Base-by-base conservation (phyloP, 2,888 invertebrate species). In the Epinotia brunnichana region DNA sequence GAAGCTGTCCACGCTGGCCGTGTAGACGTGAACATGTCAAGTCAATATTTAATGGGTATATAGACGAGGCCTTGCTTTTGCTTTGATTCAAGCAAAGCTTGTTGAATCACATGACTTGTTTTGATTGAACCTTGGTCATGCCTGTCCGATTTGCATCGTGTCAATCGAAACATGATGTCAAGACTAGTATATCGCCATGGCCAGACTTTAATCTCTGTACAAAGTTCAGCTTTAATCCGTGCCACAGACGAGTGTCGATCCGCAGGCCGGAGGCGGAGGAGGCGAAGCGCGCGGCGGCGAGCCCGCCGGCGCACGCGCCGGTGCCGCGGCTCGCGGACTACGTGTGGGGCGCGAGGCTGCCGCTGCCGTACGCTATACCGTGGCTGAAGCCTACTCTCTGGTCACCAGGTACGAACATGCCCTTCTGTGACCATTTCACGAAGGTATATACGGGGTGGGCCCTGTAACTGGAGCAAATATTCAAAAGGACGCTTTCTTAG, bases 261-360 rank as follows among this genome's bases (percentile, higher is more conserved):
- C 92, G 91, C 89, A 93, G 92, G 85, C 91, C 92, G 0, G 91
- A 92, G 73, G 76, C 87, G 0, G 91, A 92, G 96, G 99, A 93
- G 95, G 97, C 95, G 94, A 97, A 86, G 94, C 98, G 78, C 94
- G 95, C 84, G 94, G 96, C 63, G 90, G 94, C 82, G 94, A 96
- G 77, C 94, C 96, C 74, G 94, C 97, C 86, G 93, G 97, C 80
- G 85, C 95, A 70, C 94, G 97, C 90, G 95, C 98, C 75, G 95
- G 99, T 96, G 57, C 95, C 96, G 0, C 88, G 96, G 0, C 95
- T 97, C 10, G 96, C 97, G 85, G 97, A 97, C 88, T 97, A 97
- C 80, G 96, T 97, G 81, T 97, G 97, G 95, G 95, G 95, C 2
- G 95, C 95, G 62, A 81, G 94, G n/a, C 82, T 93, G 73, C 95